Evolutionary conservation across 2,888 invertebrate species (phyloP), one percentile per base, ranked within the genome.

Genomic region (Seira ritae): DNA sequence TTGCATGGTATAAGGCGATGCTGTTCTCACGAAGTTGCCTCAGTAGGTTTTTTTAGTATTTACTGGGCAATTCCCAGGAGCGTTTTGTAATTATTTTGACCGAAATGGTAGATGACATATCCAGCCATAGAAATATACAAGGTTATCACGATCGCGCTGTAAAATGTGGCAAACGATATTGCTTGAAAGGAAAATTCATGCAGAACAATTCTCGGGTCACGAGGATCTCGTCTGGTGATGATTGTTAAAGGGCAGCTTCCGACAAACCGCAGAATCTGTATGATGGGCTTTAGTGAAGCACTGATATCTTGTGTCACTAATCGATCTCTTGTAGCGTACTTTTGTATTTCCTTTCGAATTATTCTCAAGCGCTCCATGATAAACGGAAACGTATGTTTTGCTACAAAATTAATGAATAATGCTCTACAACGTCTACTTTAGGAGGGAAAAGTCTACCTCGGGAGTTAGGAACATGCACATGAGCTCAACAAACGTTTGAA

Each of bases 171-270:
- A 20, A 71, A 31, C 0, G 72, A 78, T 2, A 62, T 12, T 24
- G 19, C 6, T 22, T 70, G 31, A n/a, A 78, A 65, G 1, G 65
- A 50, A 20, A 70, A 78, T 4, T 31, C 17, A 37, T 55, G 50
- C 20, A 15, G 2, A 3, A 50, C 50, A 1, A 50, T 20, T 62
- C 8, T 67, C 37, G 55, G 31, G 46, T 24, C 60, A 60, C 15
- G 22, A 8, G 70, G 2, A 46, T 15, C 22, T 17, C 23, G 15
- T 72, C 17, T 55, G 65, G 15, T 8, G 15, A 4, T 73, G 8
- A 79, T 72, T 55, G 37, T 22, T 12, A 79, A 6, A 0, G 79
- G 79, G 19, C 73, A 79, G 23, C 72, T 71, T 22, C 79, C 79
- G 15, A 79, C n/a, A 10, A 55, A 12, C 17, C 79, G 15, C 1